phyloP scores from a whole-genome alignment of 2,113 vertebrate species.

The Rutilus rutilus region DNA sequence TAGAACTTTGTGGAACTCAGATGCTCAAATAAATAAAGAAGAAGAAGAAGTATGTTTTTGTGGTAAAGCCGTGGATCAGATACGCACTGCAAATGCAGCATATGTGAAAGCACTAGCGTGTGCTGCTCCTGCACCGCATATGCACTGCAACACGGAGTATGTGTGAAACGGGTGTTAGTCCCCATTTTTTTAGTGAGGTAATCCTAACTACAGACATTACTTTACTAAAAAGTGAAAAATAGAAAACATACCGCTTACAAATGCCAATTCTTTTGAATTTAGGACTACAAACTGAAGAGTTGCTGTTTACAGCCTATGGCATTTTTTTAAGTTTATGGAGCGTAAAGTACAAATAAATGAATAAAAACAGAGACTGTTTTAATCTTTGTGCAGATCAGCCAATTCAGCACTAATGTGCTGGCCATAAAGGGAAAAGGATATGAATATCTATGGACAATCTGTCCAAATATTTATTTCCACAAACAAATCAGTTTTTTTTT shows the following conservation, averaged over 20 bases:
- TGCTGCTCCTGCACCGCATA: too few species aligned
- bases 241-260: too few species aligned
- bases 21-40: too few species aligned
- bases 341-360: background rate
- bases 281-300: background rate
- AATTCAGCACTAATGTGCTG: background rate
- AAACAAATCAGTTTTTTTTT: slow-evolving; percentile 1
- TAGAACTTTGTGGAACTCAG: too few species aligned
- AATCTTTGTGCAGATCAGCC: background rate
- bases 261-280: too few species aligned
- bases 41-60: too few species aligned
- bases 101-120: too few species aligned
- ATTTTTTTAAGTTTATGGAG: background rate
- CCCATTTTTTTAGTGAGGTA: background rate
- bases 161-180: too few species aligned
- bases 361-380: background rate
- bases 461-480: background rate
- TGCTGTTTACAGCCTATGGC: background rate
- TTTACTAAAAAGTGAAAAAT: background rate
- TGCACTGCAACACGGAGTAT: too few species aligned
- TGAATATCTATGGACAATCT: slow-evolving; percentile 5
- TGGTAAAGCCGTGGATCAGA: too few species aligned
- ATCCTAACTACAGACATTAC: background rate
- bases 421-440: background rate
- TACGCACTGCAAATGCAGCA: too few species aligned